phyloP scores from a whole-genome alignment of 1,140 invertebrate species.

The Megalopta genalis region DNA sequence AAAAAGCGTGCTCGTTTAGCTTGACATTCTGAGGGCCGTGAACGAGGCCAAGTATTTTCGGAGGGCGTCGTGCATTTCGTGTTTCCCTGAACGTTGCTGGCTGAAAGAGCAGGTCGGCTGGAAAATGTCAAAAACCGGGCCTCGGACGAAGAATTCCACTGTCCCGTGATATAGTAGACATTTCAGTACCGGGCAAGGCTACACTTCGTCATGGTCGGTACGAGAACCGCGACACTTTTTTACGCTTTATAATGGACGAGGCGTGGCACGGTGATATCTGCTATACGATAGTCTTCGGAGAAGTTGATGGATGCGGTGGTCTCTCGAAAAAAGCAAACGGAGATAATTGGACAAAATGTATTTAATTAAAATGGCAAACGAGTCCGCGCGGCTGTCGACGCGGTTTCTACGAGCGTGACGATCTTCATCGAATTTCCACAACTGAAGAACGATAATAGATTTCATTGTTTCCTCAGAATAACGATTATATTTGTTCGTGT shows the following conservation, averaged over 20 bases:
- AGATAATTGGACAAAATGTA: not conserved
- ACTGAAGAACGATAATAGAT: too few relatives aligned
- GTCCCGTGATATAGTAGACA: not conserved
- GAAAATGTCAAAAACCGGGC: constrained; percentile 28
- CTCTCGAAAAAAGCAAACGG: not conserved
- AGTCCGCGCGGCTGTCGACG: too few relatives aligned
- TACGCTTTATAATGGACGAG: constrained; percentile 8
- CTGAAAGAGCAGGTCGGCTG: not conserved
- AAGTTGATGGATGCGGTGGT: not conserved
- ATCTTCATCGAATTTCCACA: too few relatives aligned
- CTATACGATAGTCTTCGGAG: not conserved
- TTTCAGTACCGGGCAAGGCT: not conserved
- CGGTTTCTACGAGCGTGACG: too few relatives aligned
- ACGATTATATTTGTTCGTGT: not conserved
- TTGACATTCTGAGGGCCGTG: not conserved
- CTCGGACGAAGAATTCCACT: not conserved
- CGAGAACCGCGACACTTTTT: not conserved
- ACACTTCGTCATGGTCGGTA: not conserved
- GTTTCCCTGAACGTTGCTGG: not conserved
- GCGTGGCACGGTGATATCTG: not conserved
- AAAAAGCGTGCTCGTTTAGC: not conserved
- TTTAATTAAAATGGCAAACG: not conserved
- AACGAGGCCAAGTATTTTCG: not conserved
- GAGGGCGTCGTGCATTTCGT: not conserved
- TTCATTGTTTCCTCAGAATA: too few relatives aligned